Conservation (phyloP, 2,888 invertebrate species). For the Sphaerophoria rueppellii region DNA sequence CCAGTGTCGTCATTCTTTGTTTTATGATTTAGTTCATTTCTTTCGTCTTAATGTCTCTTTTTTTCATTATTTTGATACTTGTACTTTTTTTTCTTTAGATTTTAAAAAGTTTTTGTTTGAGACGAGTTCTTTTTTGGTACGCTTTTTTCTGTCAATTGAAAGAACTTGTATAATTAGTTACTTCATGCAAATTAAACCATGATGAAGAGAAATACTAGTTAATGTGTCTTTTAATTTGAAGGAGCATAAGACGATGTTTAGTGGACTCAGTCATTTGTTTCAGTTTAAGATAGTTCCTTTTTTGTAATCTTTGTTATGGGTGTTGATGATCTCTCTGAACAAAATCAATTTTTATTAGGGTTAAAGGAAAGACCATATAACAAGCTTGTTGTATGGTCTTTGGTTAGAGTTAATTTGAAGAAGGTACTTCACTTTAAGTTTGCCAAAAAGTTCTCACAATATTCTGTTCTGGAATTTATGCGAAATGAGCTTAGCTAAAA, state of each 20-base stretch:
- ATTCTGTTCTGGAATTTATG: too few relatives aligned
- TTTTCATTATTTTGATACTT: slow-evolving; percentile 5
- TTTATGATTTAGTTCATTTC: slow-evolving; percentile 52
- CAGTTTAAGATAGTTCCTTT: too few relatives aligned
- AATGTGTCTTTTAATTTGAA: slow-evolving; percentile 36
- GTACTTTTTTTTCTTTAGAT: background rate
- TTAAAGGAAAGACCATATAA: too few relatives aligned
- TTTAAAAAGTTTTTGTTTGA: slow-evolving; percentile 10
- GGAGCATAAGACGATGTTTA: background rate
- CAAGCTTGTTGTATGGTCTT: too few relatives aligned
- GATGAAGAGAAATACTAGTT: slow-evolving; percentile 52
- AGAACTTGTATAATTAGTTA: slow-evolving; percentile 54
- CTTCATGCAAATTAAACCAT: slow-evolving; percentile 59
- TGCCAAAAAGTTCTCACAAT: too few relatives aligned
- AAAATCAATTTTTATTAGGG: too few relatives aligned
- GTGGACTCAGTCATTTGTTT: too few relatives aligned
- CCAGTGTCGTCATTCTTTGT: slow-evolving; percentile 17
- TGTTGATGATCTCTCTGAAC: too few relatives aligned
- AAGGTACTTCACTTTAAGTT: too few relatives aligned
- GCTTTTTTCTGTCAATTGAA: slow-evolving; percentile 13
- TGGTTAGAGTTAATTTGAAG: too few relatives aligned
- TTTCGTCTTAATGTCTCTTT: slow-evolving; percentile 26
- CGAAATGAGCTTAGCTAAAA: too few relatives aligned
- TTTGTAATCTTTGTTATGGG: too few relatives aligned
- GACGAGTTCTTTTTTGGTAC: background rate